Evolutionary conservation across 1,140 invertebrate species (phyloP).

Genomic region (fruit fly (Drosophila melanogaster)): DNA sequence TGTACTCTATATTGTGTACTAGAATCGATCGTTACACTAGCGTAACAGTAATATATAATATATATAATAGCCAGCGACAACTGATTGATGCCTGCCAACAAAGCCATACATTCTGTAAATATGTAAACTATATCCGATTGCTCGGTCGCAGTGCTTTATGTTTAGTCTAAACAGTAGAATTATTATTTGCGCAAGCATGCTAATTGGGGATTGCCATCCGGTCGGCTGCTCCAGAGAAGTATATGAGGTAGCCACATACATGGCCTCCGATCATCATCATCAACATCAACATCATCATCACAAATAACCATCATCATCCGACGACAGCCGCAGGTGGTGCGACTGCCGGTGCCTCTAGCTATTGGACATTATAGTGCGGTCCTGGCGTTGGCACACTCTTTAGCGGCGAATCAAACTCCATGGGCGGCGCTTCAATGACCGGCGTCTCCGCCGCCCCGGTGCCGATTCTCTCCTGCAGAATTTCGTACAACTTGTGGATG

Average conservation of each 20-base stretch:
- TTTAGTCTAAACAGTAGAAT: constrained; percentile 13
- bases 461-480: constrained; percentile 91
- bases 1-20: constrained; percentile 52
- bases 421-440: constrained; percentile 84
- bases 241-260: not conserved
- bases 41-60: constrained; percentile 36
- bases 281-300: not conserved
- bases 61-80: constrained; percentile 34
- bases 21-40: constrained; percentile 32
- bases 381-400: constrained; percentile 94
- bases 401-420: constrained; percentile 89
- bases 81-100: constrained; percentile 12
- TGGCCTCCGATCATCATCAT: not conserved
- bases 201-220: not conserved
- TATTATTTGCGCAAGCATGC: constrained; percentile 8
- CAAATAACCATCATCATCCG: constrained; percentile 21
- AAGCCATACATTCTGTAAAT: constrained; percentile 36
- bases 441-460: constrained; percentile 87
- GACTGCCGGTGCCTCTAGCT: constrained; percentile 52
- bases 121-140: constrained; percentile 13
- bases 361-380: constrained; percentile 86
- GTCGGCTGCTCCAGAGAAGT: constrained; percentile 2
- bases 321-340: constrained; percentile 40
- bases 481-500: constrained; percentile 92
- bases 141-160: constrained; percentile 1